Evolutionary conservation across 1,140 invertebrate genomes (phyloP), one percentile per base, ranked within the genome.

Genomic region (Andrena cerasifolii): DNA sequence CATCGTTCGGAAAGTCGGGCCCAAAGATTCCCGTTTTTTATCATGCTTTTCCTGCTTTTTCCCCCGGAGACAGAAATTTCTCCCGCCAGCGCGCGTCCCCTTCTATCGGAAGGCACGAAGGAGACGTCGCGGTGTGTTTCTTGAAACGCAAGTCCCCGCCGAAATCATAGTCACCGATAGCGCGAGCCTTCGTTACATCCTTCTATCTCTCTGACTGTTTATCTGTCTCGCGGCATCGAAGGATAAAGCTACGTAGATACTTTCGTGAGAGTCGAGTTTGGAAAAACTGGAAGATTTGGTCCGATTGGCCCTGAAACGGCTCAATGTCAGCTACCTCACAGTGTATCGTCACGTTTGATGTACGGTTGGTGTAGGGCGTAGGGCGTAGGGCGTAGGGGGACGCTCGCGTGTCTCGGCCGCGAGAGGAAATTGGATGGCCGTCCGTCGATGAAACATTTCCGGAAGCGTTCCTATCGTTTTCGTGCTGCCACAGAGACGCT

Each of bases 251-350:
- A 62, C 24, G 33, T 45, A 68, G 51, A 36, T 40, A n/a, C 28
- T 36, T 49, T 71, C 61, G 36, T 26, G 6, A 58, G 75, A 62
- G 70, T 79, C 36, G 66, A 43, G 40, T 63, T 51, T 40, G 45
- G 24, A 53, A 77, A 82, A 85, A 87, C 78, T 79, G 86, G 85
- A 86, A 89, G 68, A 86, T 89, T 90, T 88, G 84, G 80, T 84
- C 85, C 87, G 86, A 90, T 89, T 88, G 89, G 90, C 88, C 88
- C 87, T 89, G 88, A 87, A 91, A 90, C 89, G 85, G 87, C 87
- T 92, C 89, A 91, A 90, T 90, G 81, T 90, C 90, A 92, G 89
- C 91, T 92, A 91, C 90, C 91, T 92, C 90, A 91, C 87, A 90
- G 24, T 67, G 87, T 88, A 89, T 87, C 83, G 83, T 88, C 86